Conservation (phyloP, 2,797 vertebrate species). For the Benthosema pterotum region DNA sequence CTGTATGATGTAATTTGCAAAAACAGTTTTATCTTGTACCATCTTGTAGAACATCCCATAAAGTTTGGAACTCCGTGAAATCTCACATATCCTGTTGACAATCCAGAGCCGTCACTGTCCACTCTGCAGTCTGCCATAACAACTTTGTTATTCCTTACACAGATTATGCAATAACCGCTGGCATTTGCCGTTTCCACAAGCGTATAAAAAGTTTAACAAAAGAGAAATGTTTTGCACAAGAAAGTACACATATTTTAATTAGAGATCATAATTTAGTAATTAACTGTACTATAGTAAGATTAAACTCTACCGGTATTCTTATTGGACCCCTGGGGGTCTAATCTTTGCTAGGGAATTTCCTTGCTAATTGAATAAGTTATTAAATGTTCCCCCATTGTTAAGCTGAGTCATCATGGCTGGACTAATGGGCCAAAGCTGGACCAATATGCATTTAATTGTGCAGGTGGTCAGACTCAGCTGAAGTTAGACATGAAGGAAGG, state of each 20-base stretch:
- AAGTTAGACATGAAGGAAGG: too few species aligned
- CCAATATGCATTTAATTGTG: too few species aligned
- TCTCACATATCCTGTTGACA: conserved; percentile 18
- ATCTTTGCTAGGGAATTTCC: conserved; percentile 41
- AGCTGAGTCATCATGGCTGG: conserved; percentile 3
- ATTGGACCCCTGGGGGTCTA: conserved; percentile 48
- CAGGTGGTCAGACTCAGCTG: too few species aligned
- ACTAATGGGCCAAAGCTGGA: too few species aligned
- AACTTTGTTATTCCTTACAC: conserved; percentile 20
- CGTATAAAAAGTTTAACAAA: conserved; percentile 36
- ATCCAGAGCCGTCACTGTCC: not conserved
- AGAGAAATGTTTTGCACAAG: conserved; percentile 27
- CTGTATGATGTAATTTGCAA: not conserved
- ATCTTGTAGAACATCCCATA: not conserved
- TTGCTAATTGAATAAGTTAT: conserved; percentile 14
- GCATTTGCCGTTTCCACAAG: conserved; percentile 34
- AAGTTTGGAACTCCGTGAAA: conserved; percentile 14
- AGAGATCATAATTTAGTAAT: conserved; percentile 46
- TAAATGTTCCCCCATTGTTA: conserved; percentile 39
- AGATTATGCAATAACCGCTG: conserved; percentile 20
- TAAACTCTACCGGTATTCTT: conserved; percentile 63
- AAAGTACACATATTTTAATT: conserved; percentile 56
- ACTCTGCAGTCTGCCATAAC: conserved; percentile 4
- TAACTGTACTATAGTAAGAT: conserved; percentile 43
- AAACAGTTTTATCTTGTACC: conserved; percentile 8